Evolutionary conservation across 2,113 vertebrate species (phyloP).

Genomic region (Cyphomyrus plagiostoma): DNA sequence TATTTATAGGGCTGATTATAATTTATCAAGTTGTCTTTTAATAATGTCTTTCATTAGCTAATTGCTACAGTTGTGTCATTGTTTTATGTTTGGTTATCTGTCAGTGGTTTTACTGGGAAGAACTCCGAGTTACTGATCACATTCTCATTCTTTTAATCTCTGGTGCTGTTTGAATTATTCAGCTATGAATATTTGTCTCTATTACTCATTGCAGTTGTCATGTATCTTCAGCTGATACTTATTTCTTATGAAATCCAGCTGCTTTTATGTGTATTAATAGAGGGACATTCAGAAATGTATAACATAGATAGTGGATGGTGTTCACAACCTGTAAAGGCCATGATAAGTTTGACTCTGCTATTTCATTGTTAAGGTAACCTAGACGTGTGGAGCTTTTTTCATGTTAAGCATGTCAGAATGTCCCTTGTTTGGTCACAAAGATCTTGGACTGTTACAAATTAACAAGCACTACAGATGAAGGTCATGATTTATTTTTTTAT

Average conservation of each 20-base stretch:
- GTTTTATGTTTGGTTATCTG: neutral
- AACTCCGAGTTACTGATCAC: neutral
- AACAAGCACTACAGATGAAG: neutral
- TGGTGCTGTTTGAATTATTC: neutral
- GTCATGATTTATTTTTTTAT: neutral
- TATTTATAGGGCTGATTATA: neutral
- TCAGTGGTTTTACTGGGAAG: neutral
- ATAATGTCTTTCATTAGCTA: neutral
- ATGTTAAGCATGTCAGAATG: neutral
- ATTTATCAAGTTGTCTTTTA: neutral
- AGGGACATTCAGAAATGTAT: neutral
- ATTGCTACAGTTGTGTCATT: neutral
- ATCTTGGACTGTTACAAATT: neutral
- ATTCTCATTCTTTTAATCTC: slow-evolving; percentile 2
- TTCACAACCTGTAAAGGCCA: neutral
- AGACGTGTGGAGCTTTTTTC: neutral
- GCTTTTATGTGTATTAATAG: neutral
- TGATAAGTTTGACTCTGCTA: neutral
- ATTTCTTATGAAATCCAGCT: neutral
- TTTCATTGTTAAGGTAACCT: neutral
- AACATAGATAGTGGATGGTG: neutral
- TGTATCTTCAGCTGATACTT: neutral
- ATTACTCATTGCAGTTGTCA: neutral
- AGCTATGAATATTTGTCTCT: neutral
- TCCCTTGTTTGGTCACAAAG: neutral